Evolutionary conservation across 2,888 invertebrate species (phyloP).

Genomic region (Tetramorium bicarinatum): DNA sequence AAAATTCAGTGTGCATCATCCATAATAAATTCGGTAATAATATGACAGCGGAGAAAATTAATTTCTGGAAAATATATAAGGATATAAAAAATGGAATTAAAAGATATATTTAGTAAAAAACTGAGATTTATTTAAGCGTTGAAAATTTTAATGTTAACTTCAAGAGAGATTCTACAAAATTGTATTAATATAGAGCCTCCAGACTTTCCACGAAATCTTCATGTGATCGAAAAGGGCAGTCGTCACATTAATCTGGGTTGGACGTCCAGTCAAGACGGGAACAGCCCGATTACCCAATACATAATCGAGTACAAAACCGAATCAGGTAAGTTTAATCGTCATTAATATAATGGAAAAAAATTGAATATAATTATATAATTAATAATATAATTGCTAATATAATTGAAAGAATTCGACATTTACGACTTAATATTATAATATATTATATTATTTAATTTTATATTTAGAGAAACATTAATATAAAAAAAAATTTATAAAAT

Average conservation of each 20-base stretch:
- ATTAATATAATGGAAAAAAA: background rate
- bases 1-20: background rate
- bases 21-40: background rate
- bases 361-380: too few relatives aligned
- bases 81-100: background rate
- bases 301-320: constrained; percentile 96
- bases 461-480: background rate
- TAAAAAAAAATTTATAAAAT: background rate
- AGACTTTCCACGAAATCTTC: constrained; percentile 95
- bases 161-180: background rate
- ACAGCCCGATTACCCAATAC: constrained; percentile 95
- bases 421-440: background rate
- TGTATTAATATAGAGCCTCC: constrained; percentile 90
- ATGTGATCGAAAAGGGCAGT: constrained; percentile 94
- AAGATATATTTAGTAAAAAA: background rate
- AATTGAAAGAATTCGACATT: background rate
- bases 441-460: background rate
- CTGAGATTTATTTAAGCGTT: background rate
- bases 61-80: background rate
- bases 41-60: background rate
- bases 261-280: constrained; percentile 96
- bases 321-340: constrained; percentile 88
- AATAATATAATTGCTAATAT: too few relatives aligned
- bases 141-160: background rate
- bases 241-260: constrained; percentile 94